phyloP scores from a whole-genome alignment of 2,113 vertebrate species.

The Arothron firmamentum region DNA sequence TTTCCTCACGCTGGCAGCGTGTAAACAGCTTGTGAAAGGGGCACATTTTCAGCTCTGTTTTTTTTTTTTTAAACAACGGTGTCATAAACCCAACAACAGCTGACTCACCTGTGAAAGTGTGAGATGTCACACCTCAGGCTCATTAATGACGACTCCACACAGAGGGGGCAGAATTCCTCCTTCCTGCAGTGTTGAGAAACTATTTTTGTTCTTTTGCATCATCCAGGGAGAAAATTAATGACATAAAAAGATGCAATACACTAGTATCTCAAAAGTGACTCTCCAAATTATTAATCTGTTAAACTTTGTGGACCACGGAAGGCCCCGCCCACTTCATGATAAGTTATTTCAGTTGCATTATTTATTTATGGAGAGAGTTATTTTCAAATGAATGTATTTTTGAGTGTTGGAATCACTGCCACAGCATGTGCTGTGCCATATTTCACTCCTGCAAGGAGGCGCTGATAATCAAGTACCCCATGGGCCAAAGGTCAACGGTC shows the following conservation, averaged over 20 bases:
- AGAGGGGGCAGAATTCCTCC: no score
- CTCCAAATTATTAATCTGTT: no score
- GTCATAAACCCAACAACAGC: constrained; percentile 1
- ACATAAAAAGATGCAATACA: no score
- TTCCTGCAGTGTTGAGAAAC: no score
- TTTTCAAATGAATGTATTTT: not conserved
- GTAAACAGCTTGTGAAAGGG: constrained; percentile 11
- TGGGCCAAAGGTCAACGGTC: constrained; percentile 41
- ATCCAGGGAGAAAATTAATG: no score
- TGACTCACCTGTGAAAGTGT: constrained; percentile 16
- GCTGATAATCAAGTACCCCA: constrained; percentile 9
- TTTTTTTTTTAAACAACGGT: not conserved
- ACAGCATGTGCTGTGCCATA: not conserved
- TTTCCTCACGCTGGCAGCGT: not conserved
- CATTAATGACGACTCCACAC: not conserved
- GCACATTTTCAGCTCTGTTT: not conserved
- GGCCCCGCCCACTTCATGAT: no score
- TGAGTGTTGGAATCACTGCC: not conserved
- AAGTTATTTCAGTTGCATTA: no score
- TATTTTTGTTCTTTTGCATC: no score
- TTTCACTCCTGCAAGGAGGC: constrained; percentile 13
- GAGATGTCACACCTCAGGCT: not conserved
- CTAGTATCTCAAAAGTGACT: no score
- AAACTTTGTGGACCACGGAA: no score
- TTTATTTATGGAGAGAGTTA: no score